Evolutionary conservation across 2,113 vertebrate species (phyloP).

Genomic region (Psittacara wagleri): DNA sequence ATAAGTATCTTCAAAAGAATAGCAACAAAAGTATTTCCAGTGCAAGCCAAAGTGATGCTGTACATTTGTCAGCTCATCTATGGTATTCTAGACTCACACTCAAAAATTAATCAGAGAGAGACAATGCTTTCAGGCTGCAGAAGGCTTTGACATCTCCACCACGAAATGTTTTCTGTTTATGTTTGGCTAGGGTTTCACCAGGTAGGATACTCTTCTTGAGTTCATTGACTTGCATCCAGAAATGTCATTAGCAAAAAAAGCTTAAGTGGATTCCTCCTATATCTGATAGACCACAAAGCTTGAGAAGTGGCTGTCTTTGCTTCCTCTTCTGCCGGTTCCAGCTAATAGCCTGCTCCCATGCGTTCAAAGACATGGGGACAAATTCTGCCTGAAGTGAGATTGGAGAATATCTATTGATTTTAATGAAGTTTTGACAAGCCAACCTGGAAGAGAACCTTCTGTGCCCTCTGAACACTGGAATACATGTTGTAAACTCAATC

Average conservation of each 20-base stretch:
- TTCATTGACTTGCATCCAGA: constrained; percentile 6
- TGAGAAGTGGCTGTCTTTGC: not conserved
- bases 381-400: not conserved
- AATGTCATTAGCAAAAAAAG: constrained; percentile 9
- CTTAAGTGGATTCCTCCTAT: not conserved
- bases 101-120: not conserved
- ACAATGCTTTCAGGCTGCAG: not conserved
- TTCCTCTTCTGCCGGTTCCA: not conserved
- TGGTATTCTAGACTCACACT: not conserved
- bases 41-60: not conserved
- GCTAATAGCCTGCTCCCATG: not conserved
- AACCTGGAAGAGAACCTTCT: not conserved
- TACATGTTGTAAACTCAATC: not conserved
- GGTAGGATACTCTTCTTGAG: not conserved
- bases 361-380: not conserved
- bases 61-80: not conserved
- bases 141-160: not conserved
- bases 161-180: not conserved
- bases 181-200: not conserved
- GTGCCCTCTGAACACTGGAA: not conserved
- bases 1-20: not conserved
- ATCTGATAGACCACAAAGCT: not conserved
- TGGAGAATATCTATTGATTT: not conserved
- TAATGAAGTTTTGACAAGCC: not conserved
- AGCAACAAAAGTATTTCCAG: not conserved